These are phyloP conservation scores for Harpagifer antarcticus DNA, from an alignment of 2,797 vertebrate genomes.

Conservation along the genomic window DNA sequence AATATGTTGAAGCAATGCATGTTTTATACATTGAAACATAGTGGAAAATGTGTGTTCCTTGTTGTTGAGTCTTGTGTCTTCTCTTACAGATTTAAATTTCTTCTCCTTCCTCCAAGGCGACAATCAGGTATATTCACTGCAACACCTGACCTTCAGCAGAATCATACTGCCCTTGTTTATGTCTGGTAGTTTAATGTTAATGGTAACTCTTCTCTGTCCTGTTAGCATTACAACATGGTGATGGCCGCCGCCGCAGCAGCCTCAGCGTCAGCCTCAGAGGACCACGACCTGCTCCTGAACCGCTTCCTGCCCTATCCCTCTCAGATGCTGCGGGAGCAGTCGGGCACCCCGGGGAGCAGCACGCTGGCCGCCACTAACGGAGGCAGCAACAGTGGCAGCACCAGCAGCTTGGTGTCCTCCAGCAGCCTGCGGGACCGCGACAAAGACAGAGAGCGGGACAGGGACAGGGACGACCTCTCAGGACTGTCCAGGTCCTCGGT, in stretches of 20 bases:
- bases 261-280: conserved; percentile 89
- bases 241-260: conserved; percentile 95
- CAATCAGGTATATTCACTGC: conserved; percentile 91
- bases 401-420: conserved; percentile 96
- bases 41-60: neutral
- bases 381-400: conserved; percentile 94
- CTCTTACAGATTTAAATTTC: conserved; percentile 94
- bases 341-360: conserved; percentile 89
- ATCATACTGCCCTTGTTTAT: neutral
- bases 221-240: conserved; percentile 97
- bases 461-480: conserved; percentile 89
- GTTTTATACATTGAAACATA: neutral
- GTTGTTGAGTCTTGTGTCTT: conserved; percentile 20
- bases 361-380: conserved; percentile 87
- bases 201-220: conserved; percentile 1
- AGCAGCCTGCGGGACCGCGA: conserved; percentile 90
- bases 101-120: conserved; percentile 99
- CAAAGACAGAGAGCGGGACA: conserved; percentile 77
- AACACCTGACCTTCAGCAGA: neutral
- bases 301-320: conserved; percentile 97
- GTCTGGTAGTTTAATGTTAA: neutral
- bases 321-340: conserved; percentile 95
- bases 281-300: conserved; percentile 93
- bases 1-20: neutral
- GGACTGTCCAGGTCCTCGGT: conserved; percentile 87